phyloP scores from a whole-genome alignment of 2,888 invertebrate species.

The Troides aeacus region DNA sequence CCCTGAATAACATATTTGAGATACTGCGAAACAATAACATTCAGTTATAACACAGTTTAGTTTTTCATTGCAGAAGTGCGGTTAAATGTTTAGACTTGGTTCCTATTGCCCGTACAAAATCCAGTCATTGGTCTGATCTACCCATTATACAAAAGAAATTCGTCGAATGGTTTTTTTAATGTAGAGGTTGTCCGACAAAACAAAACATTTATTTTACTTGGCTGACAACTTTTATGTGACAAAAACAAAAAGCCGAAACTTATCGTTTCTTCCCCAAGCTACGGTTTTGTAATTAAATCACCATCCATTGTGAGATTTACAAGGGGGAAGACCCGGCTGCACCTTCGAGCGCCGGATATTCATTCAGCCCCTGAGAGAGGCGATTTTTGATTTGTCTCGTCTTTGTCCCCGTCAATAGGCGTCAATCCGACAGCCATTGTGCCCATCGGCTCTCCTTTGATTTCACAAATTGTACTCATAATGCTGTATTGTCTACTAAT shows the following conservation, averaged over 20 bases:
- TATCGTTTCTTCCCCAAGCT: slow-evolving; percentile 14
- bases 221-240: slow-evolving; percentile 13
- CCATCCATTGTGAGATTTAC: slow-evolving; percentile 30
- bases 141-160: too few species aligned
- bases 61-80: too few species aligned
- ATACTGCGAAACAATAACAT: too few species aligned
- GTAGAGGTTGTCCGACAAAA: too few species aligned
- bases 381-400: slow-evolving; percentile 56
- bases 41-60: too few species aligned
- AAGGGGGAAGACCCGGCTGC: slow-evolving; percentile 33
- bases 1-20: too few species aligned
- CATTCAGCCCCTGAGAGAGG: slow-evolving; percentile 38
- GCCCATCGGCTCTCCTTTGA: slow-evolving; percentile 41
- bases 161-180: too few species aligned
- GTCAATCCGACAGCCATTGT: slow-evolving; percentile 57
- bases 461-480: slow-evolving; percentile 39
- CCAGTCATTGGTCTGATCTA: too few species aligned
- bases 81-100: too few species aligned
- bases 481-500: slow-evolving; percentile 7
- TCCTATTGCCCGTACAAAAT: too few species aligned
- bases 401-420: slow-evolving; percentile 50
- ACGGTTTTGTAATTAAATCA: slow-evolving; percentile 35
- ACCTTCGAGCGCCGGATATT: slow-evolving; percentile 20
- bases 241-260: slow-evolving; percentile 18
- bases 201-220: not conserved